A percentile compares a stretch with the other conserved stretches of the same genome.
These are phyloP conservation scores for Nomada fabriciana DNA, from an alignment of 2,888 invertebrate genomes.

Conservation along the genomic window DNA sequence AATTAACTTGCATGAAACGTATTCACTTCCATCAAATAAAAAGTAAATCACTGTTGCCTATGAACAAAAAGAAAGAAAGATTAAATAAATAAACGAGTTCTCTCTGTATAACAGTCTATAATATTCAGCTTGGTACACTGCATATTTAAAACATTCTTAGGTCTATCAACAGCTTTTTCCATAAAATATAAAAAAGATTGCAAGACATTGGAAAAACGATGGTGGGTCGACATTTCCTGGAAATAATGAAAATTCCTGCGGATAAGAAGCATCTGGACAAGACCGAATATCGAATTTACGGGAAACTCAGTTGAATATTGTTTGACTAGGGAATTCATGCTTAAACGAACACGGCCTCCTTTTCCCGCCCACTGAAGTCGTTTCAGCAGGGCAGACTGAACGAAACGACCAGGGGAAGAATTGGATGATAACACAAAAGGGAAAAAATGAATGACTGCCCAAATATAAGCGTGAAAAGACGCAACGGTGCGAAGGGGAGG, in stretches of 20 bases:
- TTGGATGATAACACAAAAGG: slow-evolving; percentile 11
- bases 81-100: too few species aligned
- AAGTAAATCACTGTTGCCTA: too few species aligned
- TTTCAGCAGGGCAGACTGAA: slow-evolving; percentile 32
- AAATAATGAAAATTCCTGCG: slow-evolving; percentile 52
- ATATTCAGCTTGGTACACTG: not conserved
- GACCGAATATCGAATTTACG: slow-evolving; percentile 77
- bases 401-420: slow-evolving; percentile 36
- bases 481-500: not conserved
- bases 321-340: slow-evolving; percentile 77
- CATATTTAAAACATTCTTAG: too few species aligned
- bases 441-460: slow-evolving; percentile 1
- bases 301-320: slow-evolving; percentile 82
- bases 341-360: slow-evolving; percentile 71
- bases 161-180: too few species aligned
- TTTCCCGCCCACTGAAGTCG: slow-evolving; percentile 40
- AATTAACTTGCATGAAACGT: too few species aligned
- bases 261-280: slow-evolving; percentile 44
- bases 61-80: too few species aligned
- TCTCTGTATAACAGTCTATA: not conserved
- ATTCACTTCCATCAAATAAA: too few species aligned
- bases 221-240: not conserved
- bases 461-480: slow-evolving; percentile 18
- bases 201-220: not conserved
- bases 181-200: not conserved